A percentile compares a stretch with the other conserved stretches of the same genome.
Conservation (phyloP, 1,140 invertebrate species). For the Zaprionus nigranus region DNA sequence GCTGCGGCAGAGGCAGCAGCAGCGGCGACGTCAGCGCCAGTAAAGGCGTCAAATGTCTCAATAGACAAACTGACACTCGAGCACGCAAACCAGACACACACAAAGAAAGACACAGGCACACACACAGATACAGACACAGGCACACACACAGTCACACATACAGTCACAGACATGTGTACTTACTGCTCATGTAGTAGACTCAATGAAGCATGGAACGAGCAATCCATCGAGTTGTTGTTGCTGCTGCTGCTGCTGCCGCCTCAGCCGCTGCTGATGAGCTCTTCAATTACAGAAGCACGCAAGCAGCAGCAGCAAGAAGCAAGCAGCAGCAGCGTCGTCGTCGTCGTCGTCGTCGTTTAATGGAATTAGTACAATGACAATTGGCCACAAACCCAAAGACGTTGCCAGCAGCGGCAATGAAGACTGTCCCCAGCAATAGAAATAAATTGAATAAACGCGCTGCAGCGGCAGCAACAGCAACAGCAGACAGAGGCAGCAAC, state of each 20-base stretch:
- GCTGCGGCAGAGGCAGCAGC: background rate
- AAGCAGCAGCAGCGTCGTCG: constrained; percentile 14
- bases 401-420: constrained; percentile 38
- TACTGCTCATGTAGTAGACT: constrained; percentile 46
- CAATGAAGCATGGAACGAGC: constrained; percentile 68
- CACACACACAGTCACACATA: background rate
- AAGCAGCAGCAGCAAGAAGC: constrained; percentile 46
- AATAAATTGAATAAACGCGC: constrained; percentile 80
- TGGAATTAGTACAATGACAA: constrained; percentile 82
- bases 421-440: constrained; percentile 60
- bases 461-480: constrained; percentile 33
- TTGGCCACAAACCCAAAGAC: constrained; percentile 78
- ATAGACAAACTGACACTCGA: constrained; percentile 67
- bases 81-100: constrained; percentile 59
- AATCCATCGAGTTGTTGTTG: constrained; percentile 56
- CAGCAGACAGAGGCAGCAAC: background rate
- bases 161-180: background rate
- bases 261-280: constrained; percentile 46
- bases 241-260: constrained; percentile 40
- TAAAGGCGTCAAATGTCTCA: constrained; percentile 76
- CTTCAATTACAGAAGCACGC: constrained; percentile 80
- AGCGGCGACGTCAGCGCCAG: background rate
- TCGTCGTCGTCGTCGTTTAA: constrained; percentile 60
- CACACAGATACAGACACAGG: background rate
- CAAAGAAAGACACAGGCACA: background rate